These are phyloP conservation scores for Panthera tigris DNA, from an alignment of 2,113 vertebrate species.

Conservation along the genomic window DNA sequence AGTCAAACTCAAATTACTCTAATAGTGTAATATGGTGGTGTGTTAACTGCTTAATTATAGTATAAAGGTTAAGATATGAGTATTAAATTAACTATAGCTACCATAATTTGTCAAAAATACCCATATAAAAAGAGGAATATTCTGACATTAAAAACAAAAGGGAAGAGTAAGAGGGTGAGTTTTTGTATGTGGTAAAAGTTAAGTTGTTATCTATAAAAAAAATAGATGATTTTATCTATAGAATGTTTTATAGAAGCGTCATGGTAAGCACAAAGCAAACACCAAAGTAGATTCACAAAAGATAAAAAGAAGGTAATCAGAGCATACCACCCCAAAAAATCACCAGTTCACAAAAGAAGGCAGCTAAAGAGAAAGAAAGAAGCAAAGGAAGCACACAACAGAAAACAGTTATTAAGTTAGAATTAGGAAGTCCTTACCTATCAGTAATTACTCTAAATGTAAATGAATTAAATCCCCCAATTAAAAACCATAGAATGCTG, in stretches of 20 bases:
- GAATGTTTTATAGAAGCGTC: neutral
- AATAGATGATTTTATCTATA: neutral
- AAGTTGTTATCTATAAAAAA: neutral
- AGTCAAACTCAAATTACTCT: neutral
- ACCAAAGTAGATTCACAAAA: neutral
- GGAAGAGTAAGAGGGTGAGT: neutral
- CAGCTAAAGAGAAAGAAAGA: neutral
- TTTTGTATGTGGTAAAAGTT: neutral
- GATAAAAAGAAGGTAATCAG: neutral
- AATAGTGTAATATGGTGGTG: neutral
- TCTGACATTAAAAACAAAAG: neutral
- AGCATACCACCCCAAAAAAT: neutral
- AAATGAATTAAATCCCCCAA: neutral
- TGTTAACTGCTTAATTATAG: neutral
- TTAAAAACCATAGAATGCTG: neutral
- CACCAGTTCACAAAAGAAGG: neutral
- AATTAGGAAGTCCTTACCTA: neutral
- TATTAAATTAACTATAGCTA: neutral
- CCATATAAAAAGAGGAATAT: neutral
- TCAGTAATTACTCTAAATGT: neutral
- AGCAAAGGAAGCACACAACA: neutral
- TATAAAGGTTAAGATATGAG: neutral
- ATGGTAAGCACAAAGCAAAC: neutral
- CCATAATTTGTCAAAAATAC: neutral
- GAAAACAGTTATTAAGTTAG: neutral